Conservation (phyloP, 2,888 invertebrate genomes). For the Labia minor region DNA sequence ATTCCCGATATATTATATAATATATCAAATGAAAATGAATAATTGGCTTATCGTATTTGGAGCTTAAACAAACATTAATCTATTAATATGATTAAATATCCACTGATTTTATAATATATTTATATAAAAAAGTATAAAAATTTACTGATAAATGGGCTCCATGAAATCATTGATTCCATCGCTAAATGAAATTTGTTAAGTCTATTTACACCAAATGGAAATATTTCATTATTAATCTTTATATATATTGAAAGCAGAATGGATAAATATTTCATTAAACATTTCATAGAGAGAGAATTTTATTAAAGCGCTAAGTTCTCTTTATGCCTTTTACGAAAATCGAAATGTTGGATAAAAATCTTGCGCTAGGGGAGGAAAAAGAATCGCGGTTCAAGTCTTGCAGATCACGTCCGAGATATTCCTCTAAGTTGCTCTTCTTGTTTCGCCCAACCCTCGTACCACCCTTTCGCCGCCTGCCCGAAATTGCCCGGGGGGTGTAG, state of each 20-base stretch:
- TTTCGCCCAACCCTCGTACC: not conserved
- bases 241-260: not conserved
- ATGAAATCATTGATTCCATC: not conserved
- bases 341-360: constrained; percentile 13
- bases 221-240: constrained; percentile 13
- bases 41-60: not conserved
- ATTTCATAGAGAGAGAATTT: not conserved
- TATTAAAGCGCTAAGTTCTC: constrained; percentile 2
- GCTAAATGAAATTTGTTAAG: constrained; percentile 1
- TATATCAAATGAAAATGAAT: not conserved
- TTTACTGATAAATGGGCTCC: not conserved
- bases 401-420: constrained; percentile 8
- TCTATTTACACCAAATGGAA: not conserved
- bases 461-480: not conserved
- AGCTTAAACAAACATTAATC: constrained; percentile 2
- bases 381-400: constrained; percentile 2
- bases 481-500: not conserved
- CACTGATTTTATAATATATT: constrained; percentile 4
- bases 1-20: no score
- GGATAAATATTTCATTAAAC: not conserved
- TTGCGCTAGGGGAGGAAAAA: not conserved
- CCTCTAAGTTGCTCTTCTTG: constrained; percentile 13
- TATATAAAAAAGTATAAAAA: not conserved
- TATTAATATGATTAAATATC: constrained; percentile 4
- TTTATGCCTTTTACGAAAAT: not conserved